These are phyloP conservation scores for Dendroctonus valens DNA, from an alignment of 1,140 invertebrate species.

Conservation along the genomic window DNA sequence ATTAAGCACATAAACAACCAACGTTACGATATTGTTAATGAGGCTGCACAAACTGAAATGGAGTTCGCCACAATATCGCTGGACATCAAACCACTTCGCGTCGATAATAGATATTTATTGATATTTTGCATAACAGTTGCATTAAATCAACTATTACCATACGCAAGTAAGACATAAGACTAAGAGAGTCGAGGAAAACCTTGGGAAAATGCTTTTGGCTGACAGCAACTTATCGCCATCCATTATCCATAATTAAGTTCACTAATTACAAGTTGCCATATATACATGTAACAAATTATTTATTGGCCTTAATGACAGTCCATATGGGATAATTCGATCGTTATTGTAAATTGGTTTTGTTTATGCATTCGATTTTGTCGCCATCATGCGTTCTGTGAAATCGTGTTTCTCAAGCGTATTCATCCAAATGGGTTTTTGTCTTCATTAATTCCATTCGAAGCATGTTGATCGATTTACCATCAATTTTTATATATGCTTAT, in stretches of 20 bases:
- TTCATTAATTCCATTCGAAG: no score
- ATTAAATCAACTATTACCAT: slow-evolving; percentile 1
- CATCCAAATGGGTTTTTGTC: no score
- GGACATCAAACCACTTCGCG: neutral
- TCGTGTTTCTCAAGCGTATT: no score
- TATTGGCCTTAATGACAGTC: slow-evolving; percentile 1
- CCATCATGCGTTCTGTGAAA: no score
- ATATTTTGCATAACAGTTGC: neutral
- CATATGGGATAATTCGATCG: slow-evolving; percentile 2
- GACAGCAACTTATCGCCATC: neutral
- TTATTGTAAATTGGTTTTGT: neutral
- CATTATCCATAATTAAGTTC: slow-evolving; percentile 6
- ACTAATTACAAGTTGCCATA: slow-evolving; percentile 7
- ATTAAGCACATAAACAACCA: neutral
- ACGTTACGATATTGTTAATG: neutral
- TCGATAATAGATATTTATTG: neutral
- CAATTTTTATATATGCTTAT: no score
- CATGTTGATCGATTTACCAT: no score
- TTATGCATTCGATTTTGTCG: no score
- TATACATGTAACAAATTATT: neutral
- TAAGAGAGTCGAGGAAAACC: neutral
- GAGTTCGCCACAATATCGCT: neutral
- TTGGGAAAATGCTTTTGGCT: slow-evolving; percentile 4
- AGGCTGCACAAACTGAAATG: neutral
- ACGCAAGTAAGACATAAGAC: neutral